These are phyloP conservation scores for Prietella phreatophila DNA, from an alignment of 2,113 vertebrate species.

Conservation along the genomic window DNA sequence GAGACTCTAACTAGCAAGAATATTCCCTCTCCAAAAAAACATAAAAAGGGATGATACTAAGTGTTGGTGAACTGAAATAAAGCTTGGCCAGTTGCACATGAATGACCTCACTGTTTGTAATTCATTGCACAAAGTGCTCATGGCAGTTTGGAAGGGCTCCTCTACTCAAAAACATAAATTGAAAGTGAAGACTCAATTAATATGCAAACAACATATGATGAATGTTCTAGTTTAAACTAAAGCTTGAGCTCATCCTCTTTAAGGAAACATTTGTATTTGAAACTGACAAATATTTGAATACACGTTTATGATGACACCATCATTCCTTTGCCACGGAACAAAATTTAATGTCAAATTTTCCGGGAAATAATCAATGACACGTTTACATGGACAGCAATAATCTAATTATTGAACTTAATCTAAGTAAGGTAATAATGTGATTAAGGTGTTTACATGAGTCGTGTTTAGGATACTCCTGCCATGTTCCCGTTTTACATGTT, in stretches of 20 bases:
- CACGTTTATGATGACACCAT: background rate
- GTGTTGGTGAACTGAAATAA: slow-evolving; percentile 64
- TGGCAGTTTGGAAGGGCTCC: slow-evolving; percentile 36
- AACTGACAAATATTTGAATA: background rate
- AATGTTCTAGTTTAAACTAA: slow-evolving; percentile 55
- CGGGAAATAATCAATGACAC: background rate
- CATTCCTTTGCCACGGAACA: background rate
- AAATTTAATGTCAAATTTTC: background rate
- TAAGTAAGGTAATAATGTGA: no score
- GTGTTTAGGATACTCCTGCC: no score
- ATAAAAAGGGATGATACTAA: slow-evolving; percentile 61
- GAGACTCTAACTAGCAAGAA: background rate
- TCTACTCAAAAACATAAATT: slow-evolving; percentile 48
- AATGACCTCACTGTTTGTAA: slow-evolving; percentile 46
- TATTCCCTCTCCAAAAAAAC: slow-evolving; percentile 46
- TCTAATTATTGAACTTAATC: no score
- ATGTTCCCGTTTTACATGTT: no score
- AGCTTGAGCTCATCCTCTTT: background rate
- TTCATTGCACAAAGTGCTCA: slow-evolving; percentile 48
- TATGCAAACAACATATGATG: slow-evolving; percentile 57
- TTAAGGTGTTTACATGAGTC: no score
- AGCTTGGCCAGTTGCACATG: slow-evolving; percentile 60
- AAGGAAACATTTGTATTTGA: slow-evolving; percentile 3
- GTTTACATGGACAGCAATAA: no score
- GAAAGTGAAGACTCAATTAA: slow-evolving; percentile 48